Evolutionary conservation across 2,113 vertebrate genomes (phyloP).

Genomic region (Bubo blakistoni): DNA sequence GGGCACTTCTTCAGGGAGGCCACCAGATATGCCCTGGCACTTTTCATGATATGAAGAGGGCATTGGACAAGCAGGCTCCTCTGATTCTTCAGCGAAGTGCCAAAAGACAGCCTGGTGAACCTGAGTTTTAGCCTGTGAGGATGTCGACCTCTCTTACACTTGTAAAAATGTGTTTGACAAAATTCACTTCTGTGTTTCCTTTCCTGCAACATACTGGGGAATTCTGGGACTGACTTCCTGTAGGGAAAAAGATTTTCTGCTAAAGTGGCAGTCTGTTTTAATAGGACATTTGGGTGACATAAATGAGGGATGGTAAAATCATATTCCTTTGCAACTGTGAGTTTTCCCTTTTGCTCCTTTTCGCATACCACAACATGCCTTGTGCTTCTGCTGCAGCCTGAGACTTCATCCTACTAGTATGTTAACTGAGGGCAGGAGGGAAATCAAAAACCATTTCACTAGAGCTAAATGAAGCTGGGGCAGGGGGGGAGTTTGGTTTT

Average conservation of each 20-base stretch:
- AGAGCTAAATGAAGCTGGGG: fast-evolving
- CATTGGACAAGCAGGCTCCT: not conserved
- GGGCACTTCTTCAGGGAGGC: not conserved
- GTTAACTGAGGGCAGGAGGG: not conserved
- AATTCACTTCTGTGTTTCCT: not conserved
- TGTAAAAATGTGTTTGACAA: not conserved
- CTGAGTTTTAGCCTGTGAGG: not conserved
- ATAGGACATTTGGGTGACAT: not conserved
- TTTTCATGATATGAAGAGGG: not conserved
- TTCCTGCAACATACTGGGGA: not conserved
- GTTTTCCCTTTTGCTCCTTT: not conserved
- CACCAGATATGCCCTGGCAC: no score
- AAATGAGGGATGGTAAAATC: not conserved
- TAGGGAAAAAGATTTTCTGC: not conserved
- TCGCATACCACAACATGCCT: not conserved
- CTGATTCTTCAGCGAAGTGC: not conserved
- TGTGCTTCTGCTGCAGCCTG: not conserved
- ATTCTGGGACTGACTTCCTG: not conserved
- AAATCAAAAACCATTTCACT: fast-evolving
- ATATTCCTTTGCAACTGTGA: not conserved
- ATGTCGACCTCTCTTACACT: fast-evolving
- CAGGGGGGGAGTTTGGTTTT: fast-evolving
- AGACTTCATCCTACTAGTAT: not conserved
- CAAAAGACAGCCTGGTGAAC: not conserved
- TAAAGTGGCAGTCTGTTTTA: fast-evolving